Evolutionary conservation across 2,888 invertebrate species (phyloP), one percentile per base, ranked within the genome.

Genomic region (Limnephilus auricula): DNA sequence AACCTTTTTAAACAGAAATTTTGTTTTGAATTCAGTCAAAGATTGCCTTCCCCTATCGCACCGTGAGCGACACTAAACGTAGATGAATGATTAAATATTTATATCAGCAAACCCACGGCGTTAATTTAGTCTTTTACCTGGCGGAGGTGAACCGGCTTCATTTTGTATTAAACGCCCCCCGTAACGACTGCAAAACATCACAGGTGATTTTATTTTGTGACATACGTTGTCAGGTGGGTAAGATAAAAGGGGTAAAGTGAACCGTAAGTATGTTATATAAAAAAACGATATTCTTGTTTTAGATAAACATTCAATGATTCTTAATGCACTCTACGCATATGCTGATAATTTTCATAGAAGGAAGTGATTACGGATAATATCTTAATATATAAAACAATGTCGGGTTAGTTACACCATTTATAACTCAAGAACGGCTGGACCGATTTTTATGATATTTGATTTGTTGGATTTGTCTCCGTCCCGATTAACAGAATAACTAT

Each of bases 71-170:
- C 34, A 83, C 34, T 83, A 4, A 40, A 45, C n/a, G 50, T 31
- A 45, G 85, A 85, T n/a, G 30, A 45, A 40, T 85, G 85, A 30
- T 85, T 85, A 85, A 45, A 40, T 85, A 85, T 85, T 85, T 37
- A 85, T 40, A 12, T 10, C 25, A 40, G 40, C 13, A 37, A 85
- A 85, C 85, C n/a, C 85, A n/a, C 5, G 30, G 45, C 25, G 85
- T 40, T 40, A 85, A 85, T 85, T 85, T 85, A 40, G 12, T n/a
- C 40, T 85, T 85, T 85, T 85, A 30, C 98, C 97, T 98, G 98
- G 25, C 98, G 98, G 95, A 98, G 98, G 94, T 98, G 98, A 6
- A 98, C 98, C 93, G 98, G 98, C 94, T 98, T 98, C 30, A 98
- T 98, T 95, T 99, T 99, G 95, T 99, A 99, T 65, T 65, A 65